Percentiles rank a stretch among this genome's conserved stretches.
These are phyloP conservation scores for Cacoxenus indagator DNA, from an alignment of 2,888 invertebrate genomes.

Conservation along the genomic window DNA sequence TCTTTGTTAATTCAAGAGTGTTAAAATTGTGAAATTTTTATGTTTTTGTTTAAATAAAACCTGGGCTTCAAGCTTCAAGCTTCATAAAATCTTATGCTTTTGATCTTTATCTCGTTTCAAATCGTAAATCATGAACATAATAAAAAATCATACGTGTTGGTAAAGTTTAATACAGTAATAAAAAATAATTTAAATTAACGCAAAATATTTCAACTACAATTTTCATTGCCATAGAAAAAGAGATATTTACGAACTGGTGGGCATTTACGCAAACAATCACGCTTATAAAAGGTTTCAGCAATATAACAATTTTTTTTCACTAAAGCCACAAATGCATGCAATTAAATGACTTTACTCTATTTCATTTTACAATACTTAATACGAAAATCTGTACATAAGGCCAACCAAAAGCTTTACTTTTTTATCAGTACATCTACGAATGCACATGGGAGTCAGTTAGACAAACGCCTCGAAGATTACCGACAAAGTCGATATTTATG, in stretches of 20 bases:
- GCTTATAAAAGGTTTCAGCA: neutral
- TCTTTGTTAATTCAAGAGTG: too few species aligned
- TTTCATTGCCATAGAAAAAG: neutral
- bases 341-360: too few species aligned
- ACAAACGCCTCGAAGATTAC: too few species aligned
- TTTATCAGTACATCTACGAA: too few species aligned
- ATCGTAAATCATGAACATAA: slow-evolving; percentile 32
- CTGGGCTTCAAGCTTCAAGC: neutral
- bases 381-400: too few species aligned
- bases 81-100: slow-evolving; percentile 48
- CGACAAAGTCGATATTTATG: too few species aligned
- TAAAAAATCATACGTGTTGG: neutral
- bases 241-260: neutral
- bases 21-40: neutral
- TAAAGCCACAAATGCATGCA: slow-evolving; percentile 17
- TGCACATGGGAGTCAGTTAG: too few species aligned
- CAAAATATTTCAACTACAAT: neutral
- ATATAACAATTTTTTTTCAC: neutral
- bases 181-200: neutral
- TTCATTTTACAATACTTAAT: too few species aligned
- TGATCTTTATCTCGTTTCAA: slow-evolving; percentile 38
- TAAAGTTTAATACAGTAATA: neutral
- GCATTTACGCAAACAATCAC: neutral
- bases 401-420: too few species aligned
- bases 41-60: neutral